Evolutionary conservation across 2,113 vertebrate genomes (phyloP).

Genomic region (Gymnogyps californianus): DNA sequence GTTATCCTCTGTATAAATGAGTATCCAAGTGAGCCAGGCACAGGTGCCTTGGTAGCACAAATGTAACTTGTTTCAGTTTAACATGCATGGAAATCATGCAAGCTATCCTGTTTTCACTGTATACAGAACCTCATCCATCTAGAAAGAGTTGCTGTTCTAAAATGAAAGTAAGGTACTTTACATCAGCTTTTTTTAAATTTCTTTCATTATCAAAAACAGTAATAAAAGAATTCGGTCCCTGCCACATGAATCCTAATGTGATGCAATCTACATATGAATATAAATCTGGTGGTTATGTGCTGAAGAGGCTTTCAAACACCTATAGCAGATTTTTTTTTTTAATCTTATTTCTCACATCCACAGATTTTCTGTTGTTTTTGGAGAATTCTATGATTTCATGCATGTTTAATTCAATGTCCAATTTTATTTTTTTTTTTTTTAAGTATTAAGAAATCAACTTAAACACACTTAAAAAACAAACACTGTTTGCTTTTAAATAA

Average conservation of each 20-base stretch:
- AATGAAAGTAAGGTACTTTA: not conserved
- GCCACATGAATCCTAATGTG: not conserved
- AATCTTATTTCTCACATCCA: not conserved
- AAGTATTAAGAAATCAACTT: not conserved
- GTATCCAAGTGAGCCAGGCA: fast-evolving
- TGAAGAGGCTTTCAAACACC: not conserved
- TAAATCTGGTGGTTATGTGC: not conserved
- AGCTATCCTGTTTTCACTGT: too few species aligned
- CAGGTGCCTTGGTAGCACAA: not conserved
- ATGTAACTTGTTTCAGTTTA: not conserved
- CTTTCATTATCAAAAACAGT: not conserved
- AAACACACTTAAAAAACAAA: not conserved
- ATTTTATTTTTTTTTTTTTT: too few species aligned
- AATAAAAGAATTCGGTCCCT: not conserved
- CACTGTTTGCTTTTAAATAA: not conserved
- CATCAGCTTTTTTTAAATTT: not conserved
- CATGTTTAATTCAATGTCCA: not conserved
- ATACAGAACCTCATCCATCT: not conserved
- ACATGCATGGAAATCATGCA: not conserved
- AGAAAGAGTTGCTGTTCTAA: not conserved
- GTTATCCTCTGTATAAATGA: not conserved
- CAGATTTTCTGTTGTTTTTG: not conserved
- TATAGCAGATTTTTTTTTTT: not conserved
- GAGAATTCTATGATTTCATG: not conserved
- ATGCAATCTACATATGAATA: not conserved